Evolutionary conservation across 2,888 invertebrate species (phyloP), one percentile per base, ranked within the genome.

Genomic region (Steinernema carpocapsae): DNA sequence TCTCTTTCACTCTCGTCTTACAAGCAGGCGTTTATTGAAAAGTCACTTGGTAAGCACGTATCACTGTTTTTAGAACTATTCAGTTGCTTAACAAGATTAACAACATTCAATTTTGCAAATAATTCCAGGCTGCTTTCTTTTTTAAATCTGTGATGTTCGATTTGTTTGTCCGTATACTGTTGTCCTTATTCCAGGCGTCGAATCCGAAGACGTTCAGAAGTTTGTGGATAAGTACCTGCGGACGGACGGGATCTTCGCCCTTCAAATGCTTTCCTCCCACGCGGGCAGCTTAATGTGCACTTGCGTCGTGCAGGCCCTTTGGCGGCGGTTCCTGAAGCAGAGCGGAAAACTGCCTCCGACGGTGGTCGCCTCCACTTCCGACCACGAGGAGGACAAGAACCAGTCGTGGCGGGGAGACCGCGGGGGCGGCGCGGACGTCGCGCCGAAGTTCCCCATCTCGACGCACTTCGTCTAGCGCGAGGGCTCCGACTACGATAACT

Each of bases 211-310:
- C 22, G 42, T 85, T 2, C 72, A 70, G 19, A 70, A 81, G 29
- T 87, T 86, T 72, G 83, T 85, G 6, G 78, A 82, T 45, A 79
- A 85, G 48, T 88, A 86, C 72, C 78, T 87, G 6, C 79, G 87
- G 43, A 84, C 87, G 0, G 87, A 87, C 74, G 87, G 87, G 0
- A 83, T 84, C 1, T 83, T 85, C 71, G 77, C 84, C 0, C 74
- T 85, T n/a, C 81, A 84, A 37, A 83, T 85, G 80, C 79, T 85
- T 12, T 79, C 82, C 45, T 76, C 79, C 14, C 84, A 84, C 76
- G 82, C 83, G 17, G 84, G 84, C 45, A 82, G 64, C 37, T n/a
- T 64, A 32, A 64, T 64, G 64, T 64, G 64, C 32, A 64, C 64
- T 14, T 64, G 64, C 14, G 64, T 64, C 17, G 64, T 64, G 17